Conservation (phyloP, 2,797 vertebrate species). For the Schizopygopsis malacanthus region DNA sequence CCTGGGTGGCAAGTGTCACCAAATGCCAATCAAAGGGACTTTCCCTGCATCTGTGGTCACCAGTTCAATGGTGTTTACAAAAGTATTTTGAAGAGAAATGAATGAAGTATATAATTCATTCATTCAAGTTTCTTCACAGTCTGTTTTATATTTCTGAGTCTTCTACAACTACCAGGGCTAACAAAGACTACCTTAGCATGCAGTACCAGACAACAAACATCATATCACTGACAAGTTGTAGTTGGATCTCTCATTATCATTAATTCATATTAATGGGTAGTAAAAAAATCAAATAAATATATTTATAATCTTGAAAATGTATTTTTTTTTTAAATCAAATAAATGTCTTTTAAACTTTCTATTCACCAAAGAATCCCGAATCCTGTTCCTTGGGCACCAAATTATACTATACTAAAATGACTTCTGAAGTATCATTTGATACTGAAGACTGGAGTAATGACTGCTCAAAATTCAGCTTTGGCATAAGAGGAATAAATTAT, state of each 20-base stretch:
- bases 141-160: conserved; percentile 20
- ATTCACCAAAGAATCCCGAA: neutral
- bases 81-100: conserved; percentile 11
- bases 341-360: neutral
- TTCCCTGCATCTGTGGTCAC: conserved; percentile 1
- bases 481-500: neutral
- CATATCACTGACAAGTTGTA: neutral
- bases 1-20: conserved; percentile 58
- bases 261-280: neutral
- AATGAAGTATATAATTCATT: conserved; percentile 19
- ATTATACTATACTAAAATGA: neutral
- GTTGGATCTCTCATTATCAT: neutral
- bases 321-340: too few species aligned
- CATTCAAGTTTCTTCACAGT: conserved; percentile 29
- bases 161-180: conserved; percentile 1
- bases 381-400: neutral
- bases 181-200: neutral
- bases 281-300: neutral
- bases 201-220: conserved; percentile 10
- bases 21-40: conserved; percentile 41
- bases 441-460: neutral
- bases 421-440: neutral
- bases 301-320: too few species aligned
- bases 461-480: neutral
- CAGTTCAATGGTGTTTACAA: conserved; percentile 29